A percentile compares a stretch with the other conserved stretches of the same genome.
phyloP scores from a whole-genome alignment of 1,140 invertebrate species.

The Reticulitermes speratus region DNA sequence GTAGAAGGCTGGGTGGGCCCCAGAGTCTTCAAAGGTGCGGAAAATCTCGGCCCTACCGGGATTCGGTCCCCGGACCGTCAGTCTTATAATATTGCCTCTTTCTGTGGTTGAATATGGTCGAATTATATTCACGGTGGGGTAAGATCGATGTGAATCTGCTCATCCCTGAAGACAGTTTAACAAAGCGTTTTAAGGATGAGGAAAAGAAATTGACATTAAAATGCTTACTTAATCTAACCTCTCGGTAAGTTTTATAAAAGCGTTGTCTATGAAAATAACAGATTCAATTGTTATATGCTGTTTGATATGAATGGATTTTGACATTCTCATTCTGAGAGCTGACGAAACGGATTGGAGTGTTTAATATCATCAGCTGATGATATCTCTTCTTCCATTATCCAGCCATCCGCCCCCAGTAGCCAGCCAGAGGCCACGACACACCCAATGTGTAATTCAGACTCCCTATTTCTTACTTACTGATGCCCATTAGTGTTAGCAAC shows the following conservation, averaged over 20 bases:
- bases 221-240: too few species aligned
- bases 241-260: not conserved
- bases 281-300: not conserved
- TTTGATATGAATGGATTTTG: not conserved
- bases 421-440: not conserved
- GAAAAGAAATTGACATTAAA: too few species aligned
- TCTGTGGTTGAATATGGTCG: too few species aligned
- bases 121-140: too few species aligned
- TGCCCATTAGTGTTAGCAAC: not conserved
- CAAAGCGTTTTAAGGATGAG: too few species aligned
- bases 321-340: not conserved
- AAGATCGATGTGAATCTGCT: too few species aligned
- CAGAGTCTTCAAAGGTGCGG: too few species aligned
- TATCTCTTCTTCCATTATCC: not conserved
- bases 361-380: constrained; percentile 1
- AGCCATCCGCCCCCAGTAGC: not conserved
- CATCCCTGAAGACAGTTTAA: too few species aligned
- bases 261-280: not conserved
- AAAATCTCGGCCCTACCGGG: too few species aligned
- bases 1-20: too few species aligned
- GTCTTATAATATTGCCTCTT: too few species aligned
- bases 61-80: too few species aligned
- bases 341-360: not conserved
- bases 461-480: not conserved
- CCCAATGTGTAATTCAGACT: not conserved